These are phyloP conservation scores for Eulacestoma nigropectus DNA, from an alignment of 2,113 vertebrate species.

Conservation along the genomic window DNA sequence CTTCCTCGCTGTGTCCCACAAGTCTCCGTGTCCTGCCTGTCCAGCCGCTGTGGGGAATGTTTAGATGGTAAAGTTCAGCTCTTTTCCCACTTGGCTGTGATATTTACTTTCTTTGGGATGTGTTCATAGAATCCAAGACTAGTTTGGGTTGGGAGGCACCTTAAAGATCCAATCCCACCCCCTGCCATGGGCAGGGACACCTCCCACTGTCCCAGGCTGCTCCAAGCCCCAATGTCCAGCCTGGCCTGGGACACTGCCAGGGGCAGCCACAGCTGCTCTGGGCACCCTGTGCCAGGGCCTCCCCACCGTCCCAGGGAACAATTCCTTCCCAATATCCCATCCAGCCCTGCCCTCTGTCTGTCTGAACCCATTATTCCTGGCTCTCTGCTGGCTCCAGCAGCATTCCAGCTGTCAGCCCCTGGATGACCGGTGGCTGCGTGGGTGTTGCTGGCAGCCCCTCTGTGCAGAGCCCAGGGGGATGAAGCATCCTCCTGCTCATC, in stretches of 20 bases:
- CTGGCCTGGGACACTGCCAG: not conserved
- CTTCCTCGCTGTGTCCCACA: rapidly evolving
- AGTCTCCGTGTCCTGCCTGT: not conserved
- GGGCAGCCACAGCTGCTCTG: not conserved
- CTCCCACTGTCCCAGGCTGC: rapidly evolving
- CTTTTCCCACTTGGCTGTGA: not conserved
- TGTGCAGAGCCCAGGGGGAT: rapidly evolving
- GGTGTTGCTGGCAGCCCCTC: not conserved
- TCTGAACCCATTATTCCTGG: not conserved
- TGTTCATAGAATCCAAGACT: not conserved
- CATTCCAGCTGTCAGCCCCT: not conserved
- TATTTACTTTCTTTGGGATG: not conserved
- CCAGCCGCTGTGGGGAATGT: rapidly evolving
- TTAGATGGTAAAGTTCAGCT: not conserved
- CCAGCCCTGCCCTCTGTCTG: not conserved
- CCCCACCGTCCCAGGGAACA: rapidly evolving
- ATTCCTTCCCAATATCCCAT: not conserved
- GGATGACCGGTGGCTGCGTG: rapidly evolving
- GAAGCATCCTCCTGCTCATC: not conserved
- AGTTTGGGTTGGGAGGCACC: not conserved
- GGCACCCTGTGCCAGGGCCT: not conserved
- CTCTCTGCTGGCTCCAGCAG: not conserved
- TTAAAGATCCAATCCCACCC: not conserved
- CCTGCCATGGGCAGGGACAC: not conserved
- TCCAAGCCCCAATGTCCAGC: not conserved